Evolutionary conservation across 2,797 vertebrate species (phyloP).

Genomic region (Rhynchonycteris naso): DNA sequence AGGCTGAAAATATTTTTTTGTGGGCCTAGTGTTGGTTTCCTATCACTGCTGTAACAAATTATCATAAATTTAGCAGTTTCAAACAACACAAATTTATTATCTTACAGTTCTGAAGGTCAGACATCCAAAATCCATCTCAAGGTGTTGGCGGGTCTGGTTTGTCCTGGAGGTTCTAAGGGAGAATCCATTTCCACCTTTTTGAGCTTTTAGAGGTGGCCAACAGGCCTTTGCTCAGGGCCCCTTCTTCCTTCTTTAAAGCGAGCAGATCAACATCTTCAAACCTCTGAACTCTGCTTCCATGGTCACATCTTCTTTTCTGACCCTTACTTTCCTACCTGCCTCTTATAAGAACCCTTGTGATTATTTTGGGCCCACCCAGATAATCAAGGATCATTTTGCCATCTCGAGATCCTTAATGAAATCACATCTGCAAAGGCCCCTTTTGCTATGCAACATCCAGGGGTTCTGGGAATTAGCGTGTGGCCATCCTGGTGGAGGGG

Average conservation of each 20-base stretch:
- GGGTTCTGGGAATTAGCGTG: neutral
- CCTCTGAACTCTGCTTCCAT: neutral
- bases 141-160: neutral
- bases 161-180: neutral
- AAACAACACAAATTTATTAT: neutral
- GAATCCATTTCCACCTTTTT: neutral
- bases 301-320: neutral
- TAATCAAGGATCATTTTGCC: neutral
- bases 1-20: too few species aligned
- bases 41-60: neutral
- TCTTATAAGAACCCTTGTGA: neutral
- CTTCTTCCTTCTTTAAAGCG: neutral
- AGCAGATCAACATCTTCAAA: neutral
- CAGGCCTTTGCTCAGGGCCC: neutral
- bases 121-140: neutral
- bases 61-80: neutral
- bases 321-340: neutral
- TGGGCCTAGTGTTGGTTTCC: neutral
- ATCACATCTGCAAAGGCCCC: neutral
- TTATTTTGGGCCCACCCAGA: neutral
- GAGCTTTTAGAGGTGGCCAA: neutral
- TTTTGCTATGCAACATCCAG: neutral
- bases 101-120: neutral
- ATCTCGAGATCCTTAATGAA: neutral
- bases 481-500: neutral